Percentiles rank a stretch among this genome's conserved stretches.
Conservation (phyloP, 2,797 vertebrate genomes). For the Cephalopachus bancanus region DNA sequence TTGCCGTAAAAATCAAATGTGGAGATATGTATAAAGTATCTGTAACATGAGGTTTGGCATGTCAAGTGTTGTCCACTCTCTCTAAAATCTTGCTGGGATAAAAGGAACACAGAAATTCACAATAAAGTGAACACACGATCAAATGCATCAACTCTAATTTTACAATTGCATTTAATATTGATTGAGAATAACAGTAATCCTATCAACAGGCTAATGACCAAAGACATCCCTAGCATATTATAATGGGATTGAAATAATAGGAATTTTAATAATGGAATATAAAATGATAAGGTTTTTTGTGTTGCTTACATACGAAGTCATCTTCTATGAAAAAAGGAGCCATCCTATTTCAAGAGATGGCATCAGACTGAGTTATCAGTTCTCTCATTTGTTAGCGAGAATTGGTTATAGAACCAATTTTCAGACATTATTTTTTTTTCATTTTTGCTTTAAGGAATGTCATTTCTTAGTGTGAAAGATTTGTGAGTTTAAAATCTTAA, state of each 20-base stretch:
- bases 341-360: conserved; percentile 46
- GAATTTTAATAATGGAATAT: background rate
- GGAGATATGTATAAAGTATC: background rate
- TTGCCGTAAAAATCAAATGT: background rate
- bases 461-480: conserved; percentile 12
- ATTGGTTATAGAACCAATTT: conserved; percentile 26
- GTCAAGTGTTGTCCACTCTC: background rate
- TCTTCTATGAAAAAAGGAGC: conserved; percentile 35
- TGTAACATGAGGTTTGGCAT: background rate
- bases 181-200: conserved; percentile 38
- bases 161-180: background rate
- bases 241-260: conserved; percentile 12
- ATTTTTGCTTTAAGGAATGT: conserved; percentile 19
- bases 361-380: conserved; percentile 20
- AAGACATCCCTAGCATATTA: background rate
- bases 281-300: background rate
- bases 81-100: conserved; percentile 1
- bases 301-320: background rate
- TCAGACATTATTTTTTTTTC: background rate
- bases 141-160: background rate
- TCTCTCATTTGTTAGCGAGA: background rate
- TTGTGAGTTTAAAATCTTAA: background rate
- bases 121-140: background rate
- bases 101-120: background rate
- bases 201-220: background rate